Evolutionary conservation across 2,113 vertebrate species (phyloP).

Genomic region (Actenoides lindsayi): DNA sequence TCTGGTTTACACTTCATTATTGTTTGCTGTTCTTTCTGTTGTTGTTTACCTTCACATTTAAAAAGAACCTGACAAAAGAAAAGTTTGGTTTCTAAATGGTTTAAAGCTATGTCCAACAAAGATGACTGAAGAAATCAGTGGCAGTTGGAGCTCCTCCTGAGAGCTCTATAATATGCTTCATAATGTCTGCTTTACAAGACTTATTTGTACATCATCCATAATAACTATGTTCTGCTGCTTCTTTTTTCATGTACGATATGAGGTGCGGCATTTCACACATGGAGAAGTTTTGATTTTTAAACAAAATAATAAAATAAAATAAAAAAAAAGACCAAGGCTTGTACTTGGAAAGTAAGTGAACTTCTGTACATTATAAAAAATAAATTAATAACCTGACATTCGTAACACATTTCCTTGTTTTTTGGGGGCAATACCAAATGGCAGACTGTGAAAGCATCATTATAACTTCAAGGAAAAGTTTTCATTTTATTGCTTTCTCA

Average conservation of each 20-base stretch:
- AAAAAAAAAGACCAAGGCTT: not conserved
- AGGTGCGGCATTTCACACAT: not conserved
- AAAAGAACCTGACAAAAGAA: constrained; percentile 14
- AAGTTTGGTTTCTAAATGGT: constrained; percentile 22
- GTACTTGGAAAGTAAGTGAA: not conserved
- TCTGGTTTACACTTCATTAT: not conserved
- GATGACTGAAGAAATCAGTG: constrained; percentile 19
- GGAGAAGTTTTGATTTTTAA: constrained; percentile 10
- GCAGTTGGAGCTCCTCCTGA: not conserved
- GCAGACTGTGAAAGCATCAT: not conserved
- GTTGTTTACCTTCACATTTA: constrained; percentile 33
- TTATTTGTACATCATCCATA: not conserved
- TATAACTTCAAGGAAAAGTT: not conserved
- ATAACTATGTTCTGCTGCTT: not conserved
- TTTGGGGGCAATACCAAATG: not conserved
- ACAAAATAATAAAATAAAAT: not conserved
- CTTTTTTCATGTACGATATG: not conserved
- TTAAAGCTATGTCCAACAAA: constrained; percentile 25
- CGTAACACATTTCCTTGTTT: not conserved
- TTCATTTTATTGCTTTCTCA: not conserved
- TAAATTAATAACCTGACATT: not conserved
- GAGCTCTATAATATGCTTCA: not conserved
- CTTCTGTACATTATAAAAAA: not conserved
- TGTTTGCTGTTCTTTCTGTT: not conserved
- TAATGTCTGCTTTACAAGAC: not conserved